Evolutionary conservation across 2,888 invertebrate species (phyloP).

Genomic region (Onthophagus sagittarius): DNA sequence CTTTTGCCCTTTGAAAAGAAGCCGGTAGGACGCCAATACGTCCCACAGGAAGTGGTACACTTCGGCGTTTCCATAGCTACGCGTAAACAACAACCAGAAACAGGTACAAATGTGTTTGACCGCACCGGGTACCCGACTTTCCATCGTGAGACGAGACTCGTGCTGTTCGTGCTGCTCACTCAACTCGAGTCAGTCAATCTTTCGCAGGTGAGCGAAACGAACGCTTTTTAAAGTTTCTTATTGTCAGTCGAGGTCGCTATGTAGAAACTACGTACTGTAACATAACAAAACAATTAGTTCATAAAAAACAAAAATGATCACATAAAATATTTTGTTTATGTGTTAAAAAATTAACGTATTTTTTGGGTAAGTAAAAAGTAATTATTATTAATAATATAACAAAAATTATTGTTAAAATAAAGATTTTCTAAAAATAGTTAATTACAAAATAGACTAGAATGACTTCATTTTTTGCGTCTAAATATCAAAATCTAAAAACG

Average conservation of each 20-base stretch:
- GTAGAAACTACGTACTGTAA: constrained; percentile 2
- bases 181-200: not conserved
- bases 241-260: not conserved
- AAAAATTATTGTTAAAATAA: too few species aligned
- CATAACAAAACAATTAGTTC: not conserved
- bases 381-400: too few species aligned
- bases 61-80: constrained; percentile 35
- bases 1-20: constrained; percentile 1
- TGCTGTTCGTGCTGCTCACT: too few species aligned
- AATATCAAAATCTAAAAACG: too few species aligned
- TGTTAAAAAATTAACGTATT: too few species aligned
- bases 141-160: not conserved
- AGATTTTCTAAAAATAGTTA: too few species aligned
- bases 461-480: too few species aligned
- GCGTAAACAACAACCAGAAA: constrained; percentile 34
- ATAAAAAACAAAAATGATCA: not conserved
- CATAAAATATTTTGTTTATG: too few species aligned
- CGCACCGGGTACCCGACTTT: constrained; percentile 18
- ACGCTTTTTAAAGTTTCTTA: not conserved
- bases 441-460: too few species aligned
- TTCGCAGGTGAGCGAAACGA: constrained; percentile 1
- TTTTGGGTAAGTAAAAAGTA: too few species aligned
- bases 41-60: constrained; percentile 25
- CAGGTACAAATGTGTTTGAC: constrained; percentile 33
- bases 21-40: constrained; percentile 20